Conservation (phyloP, 1,140 invertebrate genomes). For the Penaeus chinensis region DNA sequence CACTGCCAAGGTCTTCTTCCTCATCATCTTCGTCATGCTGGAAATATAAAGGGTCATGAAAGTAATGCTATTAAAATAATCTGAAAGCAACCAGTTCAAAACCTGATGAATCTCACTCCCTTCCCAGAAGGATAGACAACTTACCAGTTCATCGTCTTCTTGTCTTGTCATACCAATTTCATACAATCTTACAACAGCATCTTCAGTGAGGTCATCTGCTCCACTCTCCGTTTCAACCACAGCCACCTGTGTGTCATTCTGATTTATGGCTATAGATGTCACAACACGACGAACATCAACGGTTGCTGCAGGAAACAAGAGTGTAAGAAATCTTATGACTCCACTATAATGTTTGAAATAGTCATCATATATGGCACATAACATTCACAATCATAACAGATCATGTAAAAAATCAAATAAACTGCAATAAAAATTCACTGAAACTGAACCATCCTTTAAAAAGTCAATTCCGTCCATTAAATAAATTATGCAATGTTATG, state of each 20-base stretch:
- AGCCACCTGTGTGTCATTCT: slow-evolving; percentile 82
- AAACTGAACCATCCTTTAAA: too few relatives aligned
- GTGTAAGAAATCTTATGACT: slow-evolving; percentile 69
- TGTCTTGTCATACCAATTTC: slow-evolving; percentile 79
- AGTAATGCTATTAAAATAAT: neutral
- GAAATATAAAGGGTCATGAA: slow-evolving; percentile 25
- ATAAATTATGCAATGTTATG: too few relatives aligned
- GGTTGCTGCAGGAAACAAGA: slow-evolving; percentile 71
- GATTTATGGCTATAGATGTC: slow-evolving; percentile 77
- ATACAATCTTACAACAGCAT: slow-evolving; percentile 85
- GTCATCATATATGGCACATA: neutral
- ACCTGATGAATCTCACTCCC: slow-evolving; percentile 65
- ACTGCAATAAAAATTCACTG: too few relatives aligned
- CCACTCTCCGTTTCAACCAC: slow-evolving; percentile 82
- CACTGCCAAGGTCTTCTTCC: slow-evolving; percentile 68
- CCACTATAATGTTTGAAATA: slow-evolving; percentile 59
- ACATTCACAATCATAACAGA: neutral
- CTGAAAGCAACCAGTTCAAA: slow-evolving; percentile 16
- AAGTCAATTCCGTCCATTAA: too few relatives aligned
- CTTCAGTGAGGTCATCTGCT: slow-evolving; percentile 77
- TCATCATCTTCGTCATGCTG: slow-evolving; percentile 64
- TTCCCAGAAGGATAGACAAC: slow-evolving; percentile 65
- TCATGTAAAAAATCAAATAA: too few relatives aligned
- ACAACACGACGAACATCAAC: slow-evolving; percentile 64
- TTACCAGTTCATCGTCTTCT: slow-evolving; percentile 78